Base-by-base conservation (phyloP, 2,797 vertebrate genomes). In the Oophaga sylvatica region DNA sequence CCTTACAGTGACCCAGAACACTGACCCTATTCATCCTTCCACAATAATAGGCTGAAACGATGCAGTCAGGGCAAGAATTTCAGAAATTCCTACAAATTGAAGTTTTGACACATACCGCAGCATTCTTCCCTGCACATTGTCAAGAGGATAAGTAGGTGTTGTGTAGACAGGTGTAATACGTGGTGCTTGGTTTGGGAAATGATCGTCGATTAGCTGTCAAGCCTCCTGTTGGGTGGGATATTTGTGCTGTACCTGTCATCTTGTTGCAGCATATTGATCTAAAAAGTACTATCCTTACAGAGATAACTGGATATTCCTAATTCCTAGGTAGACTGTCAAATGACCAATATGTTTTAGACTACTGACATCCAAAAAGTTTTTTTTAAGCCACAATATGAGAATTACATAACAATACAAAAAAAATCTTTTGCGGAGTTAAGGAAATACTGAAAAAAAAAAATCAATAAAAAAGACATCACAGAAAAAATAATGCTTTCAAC, bases 41-140 rank as follows among this genome's bases (percentile, higher is more conserved):
- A 17, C 12, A 60, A 76, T 85, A 85, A 78, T 85, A 63, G 83
- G 26, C 73, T 65, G 83, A 77, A 77, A 85, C 35, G 45, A 78
- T 67, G 60, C 73, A 11, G 56, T 26, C 57, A 75, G 56, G 19
- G 22, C 17, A 56, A 45, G 26, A 83, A 73, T 16, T 57, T 75
- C 26, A 65, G 60, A 80, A n/a, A 70, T 86, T 41, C 20, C 60
- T 80, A 80, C 76, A 80, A 75, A 67, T 63, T 60, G 56, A 71
- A 53, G 65, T 71, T 86, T 71, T 86, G 78, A 86, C 83, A 85
- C 83, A 65, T 76, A 63, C 22, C 41, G 20, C 26, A 77, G 17
- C 41, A 29, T 65, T 67, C n/a, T 62, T 56, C 59, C 53, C 71
- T 22, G 59, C 57, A 76, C 35, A 65, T 48, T 65, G 73, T 77